These are phyloP conservation scores for Megathymus violae DNA, from an alignment of 1,140 invertebrate species.

Conservation along the genomic window DNA sequence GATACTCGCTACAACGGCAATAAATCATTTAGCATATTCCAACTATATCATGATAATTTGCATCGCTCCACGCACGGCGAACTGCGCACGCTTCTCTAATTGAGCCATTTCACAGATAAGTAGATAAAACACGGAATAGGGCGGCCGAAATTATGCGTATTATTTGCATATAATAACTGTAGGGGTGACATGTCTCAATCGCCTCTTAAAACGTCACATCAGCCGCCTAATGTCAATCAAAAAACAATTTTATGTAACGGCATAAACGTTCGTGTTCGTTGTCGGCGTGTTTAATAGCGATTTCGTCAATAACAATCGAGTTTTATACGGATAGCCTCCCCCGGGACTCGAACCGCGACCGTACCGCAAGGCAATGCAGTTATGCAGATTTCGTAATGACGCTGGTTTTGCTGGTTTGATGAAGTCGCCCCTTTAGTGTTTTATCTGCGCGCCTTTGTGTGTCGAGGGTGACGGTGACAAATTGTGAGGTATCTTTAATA, in stretches of 20 bases:
- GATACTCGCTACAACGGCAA: no score
- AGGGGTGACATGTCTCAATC: conserved; percentile 61
- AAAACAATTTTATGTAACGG: conserved; percentile 22
- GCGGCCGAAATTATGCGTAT: conserved; percentile 78
- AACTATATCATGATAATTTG: conserved; percentile 54
- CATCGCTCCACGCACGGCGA: conserved; percentile 49
- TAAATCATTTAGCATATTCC: conserved; percentile 80
- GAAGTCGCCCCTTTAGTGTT: conserved; percentile 44
- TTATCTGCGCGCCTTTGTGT: conserved; percentile 37
- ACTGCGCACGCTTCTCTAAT: conserved; percentile 65
- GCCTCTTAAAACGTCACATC: conserved; percentile 31
- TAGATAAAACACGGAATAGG: conserved; percentile 80
- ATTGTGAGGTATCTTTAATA: conserved; percentile 14
- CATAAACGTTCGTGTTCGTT: conserved; percentile 28
- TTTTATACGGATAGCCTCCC: conserved; percentile 51
- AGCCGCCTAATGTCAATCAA: not conserved
- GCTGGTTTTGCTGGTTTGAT: conserved; percentile 64
- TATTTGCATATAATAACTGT: conserved; percentile 81
- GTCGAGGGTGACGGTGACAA: conserved; percentile 12
- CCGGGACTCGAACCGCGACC: conserved; percentile 60
- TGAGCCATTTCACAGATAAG: conserved; percentile 82
- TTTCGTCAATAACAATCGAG: conserved; percentile 43
- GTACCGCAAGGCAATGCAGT: conserved; percentile 65
- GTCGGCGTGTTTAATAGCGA: conserved; percentile 20
- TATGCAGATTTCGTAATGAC: conserved; percentile 76